Base-by-base conservation (phyloP, 30 jellyfish, hydroid and myxozoan genomes). In the Nemopilema nomurai region DNA sequence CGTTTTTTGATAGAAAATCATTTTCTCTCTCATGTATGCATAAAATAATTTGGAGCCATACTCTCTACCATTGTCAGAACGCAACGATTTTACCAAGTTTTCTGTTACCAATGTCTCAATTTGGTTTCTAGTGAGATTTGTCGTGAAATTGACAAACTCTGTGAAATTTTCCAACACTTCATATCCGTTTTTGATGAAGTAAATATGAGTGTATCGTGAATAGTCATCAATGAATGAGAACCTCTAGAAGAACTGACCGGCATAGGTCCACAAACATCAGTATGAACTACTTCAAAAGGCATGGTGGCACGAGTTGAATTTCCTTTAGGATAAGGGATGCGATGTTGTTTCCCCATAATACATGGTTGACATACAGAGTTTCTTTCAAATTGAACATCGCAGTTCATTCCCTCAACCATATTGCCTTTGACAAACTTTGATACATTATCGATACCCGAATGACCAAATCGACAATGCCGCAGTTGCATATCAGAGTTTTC, bases 241-340 rank as follows among this genome's bases (percentile, higher is more conserved):
- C 86, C 92, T 30, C 86, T 84, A 68, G 22, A 9, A 7, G 90
- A 81, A 69, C 27, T 49, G 68, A 41, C 66, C 50, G 67, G 51
- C 90, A 81, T 81, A 20, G 90, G 90, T 7, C 90, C 90, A 51
- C 90, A 81, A 8, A 81, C 90, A 68, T 69, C 90, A 81, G 65
- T 81, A 66, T 81, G 90, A 24, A 81, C 63, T 50, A 80, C 53
- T 26, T 62, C 53, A 74, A 52, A 52, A 16, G 72, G 71, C 26
- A 30, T 68, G 52, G 53, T 41, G 53, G 53, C 84, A 52, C 53
- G 84, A 74, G 69, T 74, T 49, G 28, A 30, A 33, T 25, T 51
- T 26, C 69, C 76, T 76, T 76, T 76, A 51, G 86, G 86, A 76
- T 9, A 76, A 51, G 86, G 32, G 75, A 3, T 51, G 41, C 84